phyloP scores from a whole-genome alignment of 2,888 invertebrate genomes.

The Microdon myrmicae region DNA sequence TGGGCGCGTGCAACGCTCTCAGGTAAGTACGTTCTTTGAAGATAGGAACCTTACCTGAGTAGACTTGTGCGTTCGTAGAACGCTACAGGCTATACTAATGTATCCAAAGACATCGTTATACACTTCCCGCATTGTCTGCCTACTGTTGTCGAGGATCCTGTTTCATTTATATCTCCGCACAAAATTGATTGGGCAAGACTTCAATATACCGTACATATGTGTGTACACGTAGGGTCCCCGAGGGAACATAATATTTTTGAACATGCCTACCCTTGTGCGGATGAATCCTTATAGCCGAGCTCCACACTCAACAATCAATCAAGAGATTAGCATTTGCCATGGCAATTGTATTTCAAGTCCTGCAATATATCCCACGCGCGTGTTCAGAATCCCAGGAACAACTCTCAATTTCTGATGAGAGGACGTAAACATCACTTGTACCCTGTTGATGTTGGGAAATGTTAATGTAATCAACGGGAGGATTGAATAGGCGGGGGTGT shows the following conservation, averaged over 20 bases:
- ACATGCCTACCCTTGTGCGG: slow-evolving; percentile 8
- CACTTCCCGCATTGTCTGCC: no score
- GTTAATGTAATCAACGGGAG: slow-evolving; percentile 1
- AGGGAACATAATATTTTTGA: slow-evolving; percentile 23
- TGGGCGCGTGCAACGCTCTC: no score
- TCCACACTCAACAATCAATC: slow-evolving; percentile 46
- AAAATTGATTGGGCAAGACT: slow-evolving; percentile 50
- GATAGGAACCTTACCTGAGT: no score
- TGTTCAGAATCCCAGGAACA: slow-evolving; percentile 22
- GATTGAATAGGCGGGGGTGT: neutral
- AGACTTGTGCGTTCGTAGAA: no score
- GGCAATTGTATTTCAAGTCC: slow-evolving; percentile 34
- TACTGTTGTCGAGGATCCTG: no score
- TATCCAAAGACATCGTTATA: no score
- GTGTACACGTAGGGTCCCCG: slow-evolving; percentile 6
- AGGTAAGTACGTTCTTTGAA: no score
- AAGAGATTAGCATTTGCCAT: slow-evolving; percentile 46
- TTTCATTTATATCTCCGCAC: no score
- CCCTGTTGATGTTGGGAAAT: slow-evolving; percentile 26
- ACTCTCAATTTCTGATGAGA: slow-evolving; percentile 46
- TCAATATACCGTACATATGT: slow-evolving; percentile 13
- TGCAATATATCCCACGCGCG: slow-evolving; percentile 47
- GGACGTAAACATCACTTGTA: slow-evolving; percentile 40
- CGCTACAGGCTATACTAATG: no score
- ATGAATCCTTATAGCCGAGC: slow-evolving; percentile 24